These are phyloP conservation scores for Ornithorhynchus anatinus DNA, from an alignment of 2,113 vertebrate genomes.

Conservation along the genomic window DNA sequence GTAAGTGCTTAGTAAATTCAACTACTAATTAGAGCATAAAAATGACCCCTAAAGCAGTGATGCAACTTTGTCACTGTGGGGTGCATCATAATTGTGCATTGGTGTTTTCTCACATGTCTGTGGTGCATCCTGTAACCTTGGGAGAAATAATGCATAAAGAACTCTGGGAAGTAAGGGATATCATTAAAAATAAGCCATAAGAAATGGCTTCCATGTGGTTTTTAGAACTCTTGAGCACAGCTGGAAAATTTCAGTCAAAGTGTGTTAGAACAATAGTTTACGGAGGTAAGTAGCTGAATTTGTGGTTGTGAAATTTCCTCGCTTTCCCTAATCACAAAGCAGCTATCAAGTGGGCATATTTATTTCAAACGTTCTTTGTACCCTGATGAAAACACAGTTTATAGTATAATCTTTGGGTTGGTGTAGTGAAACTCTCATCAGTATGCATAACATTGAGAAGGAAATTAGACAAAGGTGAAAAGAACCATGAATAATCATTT, in stretches of 20 bases:
- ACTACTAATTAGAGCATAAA: no score
- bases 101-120: slow-evolving; percentile 56
- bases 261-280: slow-evolving; percentile 66
- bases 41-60: no score
- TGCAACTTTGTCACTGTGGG: no score
- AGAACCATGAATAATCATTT: slow-evolving; percentile 8
- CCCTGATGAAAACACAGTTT: slow-evolving; percentile 39
- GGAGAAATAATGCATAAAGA: slow-evolving; percentile 57
- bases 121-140: slow-evolving; percentile 56
- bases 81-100: slow-evolving; percentile 11
- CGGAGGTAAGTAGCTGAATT: slow-evolving; percentile 63
- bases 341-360: slow-evolving; percentile 53
- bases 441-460: background rate
- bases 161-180: slow-evolving; percentile 54
- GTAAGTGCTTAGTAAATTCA: no score
- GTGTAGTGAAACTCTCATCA: background rate
- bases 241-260: slow-evolving; percentile 66
- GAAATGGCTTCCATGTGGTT: slow-evolving; percentile 68
- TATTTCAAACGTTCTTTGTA: slow-evolving; percentile 40
- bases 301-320: slow-evolving; percentile 66
- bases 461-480: slow-evolving; percentile 14
- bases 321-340: slow-evolving; percentile 57
- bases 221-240: slow-evolving; percentile 57
- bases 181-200: slow-evolving; percentile 67
- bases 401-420: slow-evolving; percentile 29